These are phyloP conservation scores for Hirtodrosophila duncani DNA, from an alignment of 2,888 invertebrate species.

Conservation along the genomic window DNA sequence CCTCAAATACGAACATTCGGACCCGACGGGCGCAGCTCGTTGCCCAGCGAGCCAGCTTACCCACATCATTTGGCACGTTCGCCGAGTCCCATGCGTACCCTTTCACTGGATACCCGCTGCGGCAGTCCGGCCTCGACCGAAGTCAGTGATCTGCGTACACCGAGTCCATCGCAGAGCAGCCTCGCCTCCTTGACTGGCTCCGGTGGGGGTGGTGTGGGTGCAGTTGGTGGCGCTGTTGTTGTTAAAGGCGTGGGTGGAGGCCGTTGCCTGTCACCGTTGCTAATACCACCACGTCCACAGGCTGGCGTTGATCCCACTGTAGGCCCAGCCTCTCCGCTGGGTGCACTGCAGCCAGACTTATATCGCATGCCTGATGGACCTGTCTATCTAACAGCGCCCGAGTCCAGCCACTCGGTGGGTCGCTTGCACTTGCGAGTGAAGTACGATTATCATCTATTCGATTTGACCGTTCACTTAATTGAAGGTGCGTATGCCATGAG, in stretches of 20 bases:
- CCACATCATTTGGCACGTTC: constrained; percentile 81
- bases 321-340: constrained; percentile 82
- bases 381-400: constrained; percentile 83
- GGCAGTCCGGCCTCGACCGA: constrained; percentile 80
- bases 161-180: constrained; percentile 86
- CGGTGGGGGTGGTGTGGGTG: constrained; percentile 64
- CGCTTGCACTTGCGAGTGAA: constrained; percentile 90
- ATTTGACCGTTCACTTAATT: constrained; percentile 93
- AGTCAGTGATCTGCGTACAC: constrained; percentile 79
- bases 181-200: constrained; percentile 81
- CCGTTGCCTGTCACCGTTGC: constrained; percentile 87
- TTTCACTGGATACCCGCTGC: constrained; percentile 87
- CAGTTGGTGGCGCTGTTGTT: constrained; percentile 54
- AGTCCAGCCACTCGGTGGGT: constrained; percentile 85
- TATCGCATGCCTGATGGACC: constrained; percentile 90
- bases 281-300: constrained; percentile 85
- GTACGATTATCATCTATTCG: constrained; percentile 93
- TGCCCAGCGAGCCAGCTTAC: constrained; percentile 74
- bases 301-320: constrained; percentile 75
- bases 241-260: constrained; percentile 51
- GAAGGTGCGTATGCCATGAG: constrained; percentile 82
- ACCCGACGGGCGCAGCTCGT: constrained; percentile 85
- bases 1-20: constrained; percentile 91
- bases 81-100: constrained; percentile 88
- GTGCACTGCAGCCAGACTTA: constrained; percentile 91